A percentile compares a stretch with the other conserved stretches of the same genome.
phyloP scores from a whole-genome alignment of 2,888 invertebrate species.

The Beris morrisii region DNA sequence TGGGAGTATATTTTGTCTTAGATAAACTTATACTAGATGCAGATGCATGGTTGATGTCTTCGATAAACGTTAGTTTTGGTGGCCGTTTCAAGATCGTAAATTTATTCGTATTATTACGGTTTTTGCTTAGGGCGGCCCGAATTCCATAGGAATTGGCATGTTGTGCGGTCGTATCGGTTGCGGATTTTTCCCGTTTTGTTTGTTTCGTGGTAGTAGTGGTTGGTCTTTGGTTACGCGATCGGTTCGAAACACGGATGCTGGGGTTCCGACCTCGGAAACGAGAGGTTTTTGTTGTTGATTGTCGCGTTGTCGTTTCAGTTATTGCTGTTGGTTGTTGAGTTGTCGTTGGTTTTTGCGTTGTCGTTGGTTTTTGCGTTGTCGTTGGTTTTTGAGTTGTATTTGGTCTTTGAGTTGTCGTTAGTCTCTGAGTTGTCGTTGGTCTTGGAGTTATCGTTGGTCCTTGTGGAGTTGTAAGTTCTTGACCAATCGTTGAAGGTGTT shows the following conservation, averaged over 20 bases:
- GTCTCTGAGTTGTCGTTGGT: constrained; percentile 3
- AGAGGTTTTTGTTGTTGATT: neutral
- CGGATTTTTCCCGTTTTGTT: neutral
- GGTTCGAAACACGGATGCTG: constrained; percentile 5
- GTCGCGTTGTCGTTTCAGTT: constrained; percentile 2
- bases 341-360: neutral
- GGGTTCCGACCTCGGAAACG: no score
- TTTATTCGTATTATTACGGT: constrained; percentile 14
- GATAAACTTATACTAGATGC: constrained; percentile 7
- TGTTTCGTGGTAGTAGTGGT: neutral
- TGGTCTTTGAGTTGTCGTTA: constrained; percentile 16
- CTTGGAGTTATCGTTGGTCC: constrained; percentile 7
- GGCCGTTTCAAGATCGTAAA: constrained; percentile 17
- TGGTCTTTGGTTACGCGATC: constrained; percentile 1
- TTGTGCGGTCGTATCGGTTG: no score
- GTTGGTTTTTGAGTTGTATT: neutral
- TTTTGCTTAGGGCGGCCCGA: constrained; percentile 9
- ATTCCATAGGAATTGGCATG: constrained; percentile 1
- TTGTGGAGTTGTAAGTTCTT: neutral
- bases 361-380: neutral
- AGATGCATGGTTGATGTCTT: constrained; percentile 15
- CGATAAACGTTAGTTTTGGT: constrained; percentile 17
- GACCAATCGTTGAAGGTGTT: neutral
- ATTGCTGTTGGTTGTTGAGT: neutral
- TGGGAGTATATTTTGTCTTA: constrained; percentile 22